Evolutionary conservation across 2,888 invertebrate genomes (phyloP).

Genomic region (Erynnis tages): DNA sequence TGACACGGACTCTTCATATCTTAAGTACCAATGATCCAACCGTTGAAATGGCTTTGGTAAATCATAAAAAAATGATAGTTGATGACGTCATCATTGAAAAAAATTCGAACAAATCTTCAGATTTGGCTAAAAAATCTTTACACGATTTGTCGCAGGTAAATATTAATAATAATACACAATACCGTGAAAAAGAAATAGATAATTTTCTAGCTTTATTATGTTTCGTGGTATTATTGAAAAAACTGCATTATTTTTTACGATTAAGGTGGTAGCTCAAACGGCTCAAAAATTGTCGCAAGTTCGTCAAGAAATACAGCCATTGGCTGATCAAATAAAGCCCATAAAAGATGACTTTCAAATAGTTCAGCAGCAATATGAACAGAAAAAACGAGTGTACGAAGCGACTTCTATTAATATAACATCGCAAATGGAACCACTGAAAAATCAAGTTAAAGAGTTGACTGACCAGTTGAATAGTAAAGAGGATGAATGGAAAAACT

Average conservation of each 20-base stretch:
- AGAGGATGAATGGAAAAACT: slow-evolving; percentile 79
- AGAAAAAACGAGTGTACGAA: slow-evolving; percentile 85
- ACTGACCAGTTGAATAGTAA: slow-evolving; percentile 74
- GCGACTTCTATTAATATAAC: slow-evolving; percentile 81
- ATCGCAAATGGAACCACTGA: slow-evolving; percentile 80
- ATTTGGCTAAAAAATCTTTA: slow-evolving; percentile 66
- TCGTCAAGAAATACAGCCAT: slow-evolving; percentile 71
- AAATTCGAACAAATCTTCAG: slow-evolving; percentile 48
- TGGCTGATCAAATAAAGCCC: slow-evolving; percentile 81
- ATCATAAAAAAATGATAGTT: slow-evolving; percentile 73
- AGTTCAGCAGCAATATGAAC: slow-evolving; percentile 84
- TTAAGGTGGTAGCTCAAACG: slow-evolving; percentile 83
- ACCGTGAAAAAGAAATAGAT: not conserved
- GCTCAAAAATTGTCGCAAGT: slow-evolving; percentile 77
- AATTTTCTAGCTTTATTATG: no score
- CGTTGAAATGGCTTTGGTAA: slow-evolving; percentile 72
- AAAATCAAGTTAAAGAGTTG: slow-evolving; percentile 76
- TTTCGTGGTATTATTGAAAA: no score
- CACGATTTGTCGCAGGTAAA: slow-evolving; percentile 76
- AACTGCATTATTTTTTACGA: no score
- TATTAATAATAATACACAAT: not conserved
- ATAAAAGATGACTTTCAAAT: slow-evolving; percentile 85
- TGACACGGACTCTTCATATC: slow-evolving; percentile 88
- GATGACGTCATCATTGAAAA: slow-evolving; percentile 83
- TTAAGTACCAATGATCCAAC: slow-evolving; percentile 82